phyloP scores from a whole-genome alignment of 1,140 invertebrate genomes.

The Archegozetes longisetosus region DNA sequence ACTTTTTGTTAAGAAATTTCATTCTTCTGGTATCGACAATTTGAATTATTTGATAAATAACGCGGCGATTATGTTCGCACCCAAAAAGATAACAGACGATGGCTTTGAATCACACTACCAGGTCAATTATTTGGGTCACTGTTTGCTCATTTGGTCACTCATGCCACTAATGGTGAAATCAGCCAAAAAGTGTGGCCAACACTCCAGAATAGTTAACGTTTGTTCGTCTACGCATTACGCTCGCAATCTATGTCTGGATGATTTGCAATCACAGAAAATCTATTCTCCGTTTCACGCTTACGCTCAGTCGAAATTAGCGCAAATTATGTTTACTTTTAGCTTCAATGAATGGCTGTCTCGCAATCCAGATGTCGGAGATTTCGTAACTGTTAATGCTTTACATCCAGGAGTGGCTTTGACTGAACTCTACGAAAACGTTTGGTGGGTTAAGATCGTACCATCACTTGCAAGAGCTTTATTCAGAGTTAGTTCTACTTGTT shows the following conservation, averaged over 20 bases:
- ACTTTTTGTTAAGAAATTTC: slow-evolving; percentile 41
- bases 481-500: neutral
- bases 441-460: slow-evolving; percentile 17
- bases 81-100: slow-evolving; percentile 53
- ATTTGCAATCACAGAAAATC: slow-evolving; percentile 33
- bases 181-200: slow-evolving; percentile 31
- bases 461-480: slow-evolving; percentile 14
- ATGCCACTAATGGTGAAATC: slow-evolving; percentile 49
- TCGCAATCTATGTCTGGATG: slow-evolving; percentile 50
- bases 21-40: neutral
- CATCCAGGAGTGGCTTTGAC: slow-evolving; percentile 79
- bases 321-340: slow-evolving; percentile 49
- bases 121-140: slow-evolving; percentile 74
- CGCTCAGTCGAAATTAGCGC: slow-evolving; percentile 69
- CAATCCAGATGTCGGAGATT: neutral
- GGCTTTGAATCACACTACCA: slow-evolving; percentile 66
- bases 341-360: slow-evolving; percentile 38
- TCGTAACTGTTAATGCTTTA: slow-evolving; percentile 42
- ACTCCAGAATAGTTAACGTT: slow-evolving; percentile 65
- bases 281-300: slow-evolving; percentile 53
- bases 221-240: slow-evolving; percentile 59
- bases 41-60: slow-evolving; percentile 29
- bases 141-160: slow-evolving; percentile 65
- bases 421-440: slow-evolving; percentile 47
- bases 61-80: slow-evolving; percentile 69